A percentile compares a stretch with the other conserved stretches of the same genome.
Conservation (phyloP, 2,888 invertebrate genomes). For the Leptopilina myrica region DNA sequence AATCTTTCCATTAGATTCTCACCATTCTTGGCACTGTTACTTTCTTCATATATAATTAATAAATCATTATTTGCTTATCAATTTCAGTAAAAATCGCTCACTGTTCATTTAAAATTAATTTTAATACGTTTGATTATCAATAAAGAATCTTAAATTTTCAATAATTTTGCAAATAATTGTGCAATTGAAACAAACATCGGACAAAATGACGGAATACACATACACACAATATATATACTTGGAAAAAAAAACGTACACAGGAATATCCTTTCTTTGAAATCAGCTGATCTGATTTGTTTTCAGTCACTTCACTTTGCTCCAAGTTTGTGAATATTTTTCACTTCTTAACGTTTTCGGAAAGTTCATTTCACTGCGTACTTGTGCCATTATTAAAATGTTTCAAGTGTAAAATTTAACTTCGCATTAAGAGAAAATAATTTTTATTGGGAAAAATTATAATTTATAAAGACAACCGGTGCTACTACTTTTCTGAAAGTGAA, state of each 20-base stretch:
- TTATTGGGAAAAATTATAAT: slow-evolving; percentile 1
- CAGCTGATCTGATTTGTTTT: slow-evolving; percentile 55
- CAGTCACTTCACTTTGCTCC: slow-evolving; percentile 23
- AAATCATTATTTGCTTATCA: not conserved
- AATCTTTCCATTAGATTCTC: slow-evolving; percentile 44
- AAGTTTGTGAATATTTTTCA: slow-evolving; percentile 35
- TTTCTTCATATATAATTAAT: slow-evolving; percentile 62
- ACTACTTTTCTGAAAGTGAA: slow-evolving; percentile 39
- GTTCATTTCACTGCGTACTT: not conserved
- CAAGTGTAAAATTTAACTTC: not conserved
- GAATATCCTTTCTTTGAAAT: slow-evolving; percentile 49
- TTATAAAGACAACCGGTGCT: not conserved
- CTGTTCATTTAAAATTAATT: too few relatives aligned
- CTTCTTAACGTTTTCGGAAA: not conserved
- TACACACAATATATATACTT: not conserved
- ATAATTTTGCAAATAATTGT: too few relatives aligned
- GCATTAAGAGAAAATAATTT: not conserved
- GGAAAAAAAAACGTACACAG: not conserved
- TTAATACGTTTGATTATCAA: too few relatives aligned
- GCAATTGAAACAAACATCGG: too few relatives aligned
- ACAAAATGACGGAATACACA: too few relatives aligned
- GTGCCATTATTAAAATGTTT: not conserved
- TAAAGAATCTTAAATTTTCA: too few relatives aligned
- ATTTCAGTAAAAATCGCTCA: not conserved
- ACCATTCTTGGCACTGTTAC: slow-evolving; percentile 55